Evolutionary conservation across 2,888 invertebrate species (phyloP).

Genomic region (Ormyrus thymus): DNA sequence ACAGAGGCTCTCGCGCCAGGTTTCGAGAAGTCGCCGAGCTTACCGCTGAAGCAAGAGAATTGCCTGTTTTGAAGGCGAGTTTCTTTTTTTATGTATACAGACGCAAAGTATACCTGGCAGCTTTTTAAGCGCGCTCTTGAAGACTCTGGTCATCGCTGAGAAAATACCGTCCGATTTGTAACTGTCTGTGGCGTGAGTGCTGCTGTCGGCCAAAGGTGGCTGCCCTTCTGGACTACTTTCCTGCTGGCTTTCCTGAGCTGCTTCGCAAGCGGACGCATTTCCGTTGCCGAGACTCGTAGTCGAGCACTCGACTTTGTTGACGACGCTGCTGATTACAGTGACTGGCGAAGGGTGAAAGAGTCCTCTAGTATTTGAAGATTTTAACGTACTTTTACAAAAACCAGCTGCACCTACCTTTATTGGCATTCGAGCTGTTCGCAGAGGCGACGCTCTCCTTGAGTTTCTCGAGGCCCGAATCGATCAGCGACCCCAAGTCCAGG

Average conservation of each 20-base stretch:
- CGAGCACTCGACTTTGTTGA: slow-evolving; percentile 7
- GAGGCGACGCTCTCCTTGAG: slow-evolving; percentile 58
- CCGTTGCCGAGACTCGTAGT: neutral
- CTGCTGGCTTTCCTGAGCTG: neutral
- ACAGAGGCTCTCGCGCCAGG: slow-evolving; percentile 42
- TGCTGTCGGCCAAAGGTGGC: neutral
- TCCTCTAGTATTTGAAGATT: neutral
- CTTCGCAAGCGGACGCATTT: neutral
- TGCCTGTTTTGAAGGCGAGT: neutral
- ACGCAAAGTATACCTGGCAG: slow-evolving; percentile 62
- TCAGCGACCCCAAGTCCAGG: slow-evolving; percentile 63
- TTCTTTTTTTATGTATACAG: neutral
- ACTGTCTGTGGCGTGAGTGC: neutral
- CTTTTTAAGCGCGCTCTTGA: slow-evolving; percentile 66
- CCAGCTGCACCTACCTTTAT: slow-evolving; percentile 26
- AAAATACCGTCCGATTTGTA: slow-evolving; percentile 62
- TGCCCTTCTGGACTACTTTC: neutral
- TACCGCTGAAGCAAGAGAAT: slow-evolving; percentile 22
- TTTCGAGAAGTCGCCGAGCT: slow-evolving; percentile 25
- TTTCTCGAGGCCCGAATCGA: slow-evolving; percentile 67
- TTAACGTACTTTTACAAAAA: neutral
- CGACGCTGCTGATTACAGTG: slow-evolving; percentile 41
- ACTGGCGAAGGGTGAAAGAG: too few species aligned
- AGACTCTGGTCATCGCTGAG: slow-evolving; percentile 65
- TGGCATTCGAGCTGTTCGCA: neutral